Evolutionary conservation across 1,140 invertebrate species (phyloP).

Genomic region (Apis florea): DNA sequence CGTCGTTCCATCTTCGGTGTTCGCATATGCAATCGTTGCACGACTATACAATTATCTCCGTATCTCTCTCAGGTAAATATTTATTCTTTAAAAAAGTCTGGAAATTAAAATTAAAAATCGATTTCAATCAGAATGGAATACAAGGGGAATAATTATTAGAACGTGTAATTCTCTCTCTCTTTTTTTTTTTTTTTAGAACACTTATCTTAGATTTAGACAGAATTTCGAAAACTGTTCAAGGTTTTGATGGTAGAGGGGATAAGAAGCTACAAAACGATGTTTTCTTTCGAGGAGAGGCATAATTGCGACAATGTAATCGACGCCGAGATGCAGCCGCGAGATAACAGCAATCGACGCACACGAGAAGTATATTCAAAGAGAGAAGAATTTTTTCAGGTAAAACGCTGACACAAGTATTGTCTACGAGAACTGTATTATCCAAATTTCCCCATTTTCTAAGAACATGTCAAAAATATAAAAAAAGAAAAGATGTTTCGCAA

Average conservation of each 20-base stretch:
- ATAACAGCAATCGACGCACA: background rate
- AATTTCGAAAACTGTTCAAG: background rate
- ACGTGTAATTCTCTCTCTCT: no score
- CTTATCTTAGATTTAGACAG: background rate
- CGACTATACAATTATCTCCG: background rate
- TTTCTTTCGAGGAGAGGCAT: conserved; percentile 5
- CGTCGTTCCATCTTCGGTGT: conserved; percentile 16
- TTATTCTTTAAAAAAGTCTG: no score
- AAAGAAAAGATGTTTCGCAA: background rate
- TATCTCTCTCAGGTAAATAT: background rate
- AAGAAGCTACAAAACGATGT: conserved; percentile 29
- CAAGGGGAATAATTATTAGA: no score
- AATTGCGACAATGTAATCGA: conserved; percentile 34
- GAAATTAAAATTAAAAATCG: no score
- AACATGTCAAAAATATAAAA: background rate
- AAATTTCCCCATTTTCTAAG: background rate
- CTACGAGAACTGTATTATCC: background rate
- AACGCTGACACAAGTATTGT: background rate
- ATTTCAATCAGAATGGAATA: no score
- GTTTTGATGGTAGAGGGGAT: no score
- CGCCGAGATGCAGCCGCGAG: conserved; percentile 15
- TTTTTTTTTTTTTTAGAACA: background rate
- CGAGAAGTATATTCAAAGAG: conserved; percentile 20
- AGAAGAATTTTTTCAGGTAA: background rate
- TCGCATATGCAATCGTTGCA: conserved; percentile 10